These are phyloP conservation scores for Listronotus bonariensis DNA, from an alignment of 1,140 invertebrate genomes.

Conservation along the genomic window DNA sequence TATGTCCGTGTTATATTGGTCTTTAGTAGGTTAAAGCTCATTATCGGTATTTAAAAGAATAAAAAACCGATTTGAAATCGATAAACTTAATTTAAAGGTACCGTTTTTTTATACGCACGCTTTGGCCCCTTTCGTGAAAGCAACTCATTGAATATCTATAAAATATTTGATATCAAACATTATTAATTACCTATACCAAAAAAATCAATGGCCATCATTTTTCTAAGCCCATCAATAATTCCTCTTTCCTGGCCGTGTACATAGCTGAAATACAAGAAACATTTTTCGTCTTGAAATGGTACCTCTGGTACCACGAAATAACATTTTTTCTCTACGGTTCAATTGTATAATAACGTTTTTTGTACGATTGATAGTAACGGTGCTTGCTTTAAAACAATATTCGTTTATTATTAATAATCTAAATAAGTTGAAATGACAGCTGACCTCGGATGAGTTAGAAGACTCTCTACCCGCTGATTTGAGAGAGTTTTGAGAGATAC, in stretches of 20 bases:
- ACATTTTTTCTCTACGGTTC: conserved; percentile 35
- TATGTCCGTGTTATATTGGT: too few relatives aligned
- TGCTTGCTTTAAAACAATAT: conserved; percentile 36
- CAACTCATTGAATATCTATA: conserved; percentile 18
- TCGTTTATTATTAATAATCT: conserved; percentile 40
- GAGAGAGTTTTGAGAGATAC: conserved; percentile 20
- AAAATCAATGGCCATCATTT: conserved; percentile 25
- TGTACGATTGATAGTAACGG: conserved; percentile 31
- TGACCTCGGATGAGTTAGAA: conserved; percentile 35
- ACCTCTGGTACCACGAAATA: conserved; percentile 8
- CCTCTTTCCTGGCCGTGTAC: conserved; percentile 27
- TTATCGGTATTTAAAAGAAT: too few relatives aligned
- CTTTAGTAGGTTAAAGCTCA: too few relatives aligned
- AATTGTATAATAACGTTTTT: conserved; percentile 34
- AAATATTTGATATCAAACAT: conserved; percentile 28
- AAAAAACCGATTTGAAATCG: too few relatives aligned
- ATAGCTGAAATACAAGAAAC: conserved; percentile 36
- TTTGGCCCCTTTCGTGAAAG: conserved; percentile 22
- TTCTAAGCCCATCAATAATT: conserved; percentile 27
- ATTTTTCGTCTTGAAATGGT: conserved; percentile 26
- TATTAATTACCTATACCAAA: conserved; percentile 27
- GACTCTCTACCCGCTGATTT: conserved; percentile 31
- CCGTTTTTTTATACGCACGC: conserved; percentile 25
- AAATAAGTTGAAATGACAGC: conserved; percentile 35
- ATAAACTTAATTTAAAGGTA: background rate